Percentiles rank a stretch among this genome's conserved stretches.
phyloP scores from a whole-genome alignment of 2,113 vertebrate species.

The Oncorhynchus tshawytscha region DNA sequence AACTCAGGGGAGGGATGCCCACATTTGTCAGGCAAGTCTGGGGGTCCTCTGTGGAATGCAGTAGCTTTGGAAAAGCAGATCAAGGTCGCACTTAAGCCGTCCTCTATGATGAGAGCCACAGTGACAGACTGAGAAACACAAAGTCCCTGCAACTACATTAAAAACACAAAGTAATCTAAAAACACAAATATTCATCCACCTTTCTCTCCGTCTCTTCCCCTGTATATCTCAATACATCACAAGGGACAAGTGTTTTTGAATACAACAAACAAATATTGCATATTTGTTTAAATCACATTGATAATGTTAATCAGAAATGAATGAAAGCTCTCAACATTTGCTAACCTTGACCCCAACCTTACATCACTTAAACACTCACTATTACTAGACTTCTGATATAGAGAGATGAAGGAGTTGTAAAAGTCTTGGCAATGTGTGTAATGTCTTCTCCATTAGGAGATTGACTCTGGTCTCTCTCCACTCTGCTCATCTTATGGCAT shows the following conservation, averaged over 20 bases:
- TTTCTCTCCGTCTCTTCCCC: not conserved
- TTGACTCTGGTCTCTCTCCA: constrained; percentile 40
- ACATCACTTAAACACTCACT: constrained; percentile 36
- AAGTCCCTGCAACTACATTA: not conserved
- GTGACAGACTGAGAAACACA: constrained; percentile 10
- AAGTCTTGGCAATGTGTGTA: constrained; percentile 50
- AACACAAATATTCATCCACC: not conserved
- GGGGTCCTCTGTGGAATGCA: constrained; percentile 30
- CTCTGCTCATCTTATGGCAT: not conserved
- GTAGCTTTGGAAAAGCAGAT: constrained; percentile 30
- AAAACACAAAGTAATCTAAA: not conserved
- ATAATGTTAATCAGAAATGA: not conserved
- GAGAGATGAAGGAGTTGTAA: constrained; percentile 44
- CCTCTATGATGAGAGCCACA: constrained; percentile 13
- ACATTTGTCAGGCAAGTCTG: constrained; percentile 23
- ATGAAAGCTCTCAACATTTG: constrained; percentile 42
- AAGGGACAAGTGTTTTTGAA: not conserved
- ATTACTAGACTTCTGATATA: constrained; percentile 11
- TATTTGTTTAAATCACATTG: not conserved
- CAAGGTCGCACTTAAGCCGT: constrained; percentile 11
- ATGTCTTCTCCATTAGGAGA: constrained; percentile 58
- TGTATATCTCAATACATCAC: not conserved
- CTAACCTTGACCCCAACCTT: constrained; percentile 50
- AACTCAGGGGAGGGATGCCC: constrained; percentile 1
- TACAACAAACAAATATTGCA: not conserved